phyloP scores from a whole-genome alignment of 2,888 invertebrate species.

The Harpalus rufipes region DNA sequence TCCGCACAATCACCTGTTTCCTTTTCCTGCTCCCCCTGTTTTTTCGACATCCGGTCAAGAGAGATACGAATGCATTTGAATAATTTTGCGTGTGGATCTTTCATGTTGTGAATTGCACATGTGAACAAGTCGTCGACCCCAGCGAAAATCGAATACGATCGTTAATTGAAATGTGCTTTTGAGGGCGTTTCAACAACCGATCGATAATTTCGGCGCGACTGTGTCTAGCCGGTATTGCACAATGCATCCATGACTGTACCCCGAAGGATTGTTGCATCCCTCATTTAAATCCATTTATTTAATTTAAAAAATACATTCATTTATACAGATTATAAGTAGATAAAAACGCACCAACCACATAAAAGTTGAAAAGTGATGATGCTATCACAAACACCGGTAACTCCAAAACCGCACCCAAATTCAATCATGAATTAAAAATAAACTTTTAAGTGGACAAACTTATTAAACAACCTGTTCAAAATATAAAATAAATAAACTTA shows the following conservation, averaged over 20 bases:
- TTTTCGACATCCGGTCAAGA: constrained; percentile 58
- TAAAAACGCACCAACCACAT: background rate
- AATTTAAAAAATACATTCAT: constrained; percentile 14
- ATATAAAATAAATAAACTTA: constrained; percentile 50
- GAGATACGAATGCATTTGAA: constrained; percentile 56
- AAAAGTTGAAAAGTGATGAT: constrained; percentile 44
- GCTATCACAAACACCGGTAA: constrained; percentile 46
- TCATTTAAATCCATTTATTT: constrained; percentile 6
- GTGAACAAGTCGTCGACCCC: constrained; percentile 58
- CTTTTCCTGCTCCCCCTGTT: constrained; percentile 54
- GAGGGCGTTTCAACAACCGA: constrained; percentile 54
- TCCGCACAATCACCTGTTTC: constrained; percentile 62
- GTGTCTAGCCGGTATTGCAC: constrained; percentile 47
- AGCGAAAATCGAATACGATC: constrained; percentile 54
- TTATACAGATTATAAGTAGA: background rate
- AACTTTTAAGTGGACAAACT: constrained; percentile 26
- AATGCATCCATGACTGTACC: constrained; percentile 7
- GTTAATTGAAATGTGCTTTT: constrained; percentile 55
- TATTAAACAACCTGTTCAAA: background rate
- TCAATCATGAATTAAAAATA: constrained; percentile 19
- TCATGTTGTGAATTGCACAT: constrained; percentile 24
- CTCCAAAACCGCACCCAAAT: constrained; percentile 60
- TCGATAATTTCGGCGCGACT: constrained; percentile 45
- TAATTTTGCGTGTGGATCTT: constrained; percentile 8
- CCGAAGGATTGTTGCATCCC: background rate